Evolutionary conservation across 37 sponge, comb jelly and placozoan genomes (phyloP).

Genomic region (Cladorhizidae sp.): DNA sequence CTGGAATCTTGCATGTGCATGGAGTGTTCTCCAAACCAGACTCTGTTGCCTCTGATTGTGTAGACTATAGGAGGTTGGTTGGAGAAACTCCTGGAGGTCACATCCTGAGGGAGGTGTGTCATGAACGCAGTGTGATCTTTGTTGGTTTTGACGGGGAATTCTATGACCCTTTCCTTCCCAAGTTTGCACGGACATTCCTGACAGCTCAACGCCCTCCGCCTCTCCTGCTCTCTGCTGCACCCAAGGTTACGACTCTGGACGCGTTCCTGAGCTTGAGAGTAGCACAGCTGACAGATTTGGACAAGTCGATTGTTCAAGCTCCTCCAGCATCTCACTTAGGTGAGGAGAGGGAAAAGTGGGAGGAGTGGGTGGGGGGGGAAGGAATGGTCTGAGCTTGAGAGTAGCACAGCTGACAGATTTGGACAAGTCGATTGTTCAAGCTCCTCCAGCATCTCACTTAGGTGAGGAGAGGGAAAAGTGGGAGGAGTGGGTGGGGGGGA

Average conservation of each 20-base stretch:
- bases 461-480: neutral
- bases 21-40: constrained; percentile 14
- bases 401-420: constrained; percentile 9
- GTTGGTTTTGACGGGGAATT: constrained; percentile 44
- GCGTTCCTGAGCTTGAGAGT: constrained; percentile 26
- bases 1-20: constrained; percentile 58
- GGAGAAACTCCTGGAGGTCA: constrained; percentile 15
- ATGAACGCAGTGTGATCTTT: constrained; percentile 26
- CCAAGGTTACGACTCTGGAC: neutral
- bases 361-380: neutral
- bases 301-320: neutral
- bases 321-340: neutral
- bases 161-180: constrained; percentile 51
- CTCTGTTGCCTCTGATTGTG: constrained; percentile 39
- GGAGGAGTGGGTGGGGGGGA: too few relatives aligned
- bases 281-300: constrained; percentile 9
- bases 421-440: constrained; percentile 7
- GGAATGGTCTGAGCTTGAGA: constrained; percentile 5
- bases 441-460: neutral
- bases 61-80: constrained; percentile 20
- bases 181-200: constrained; percentile 37
- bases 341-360: neutral
- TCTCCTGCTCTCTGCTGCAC: neutral
- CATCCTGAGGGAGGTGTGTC: constrained; percentile 39
- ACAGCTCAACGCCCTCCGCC: neutral